These are phyloP conservation scores for Agapostemon virescens DNA, from an alignment of 2,888 invertebrate species.

Conservation along the genomic window DNA sequence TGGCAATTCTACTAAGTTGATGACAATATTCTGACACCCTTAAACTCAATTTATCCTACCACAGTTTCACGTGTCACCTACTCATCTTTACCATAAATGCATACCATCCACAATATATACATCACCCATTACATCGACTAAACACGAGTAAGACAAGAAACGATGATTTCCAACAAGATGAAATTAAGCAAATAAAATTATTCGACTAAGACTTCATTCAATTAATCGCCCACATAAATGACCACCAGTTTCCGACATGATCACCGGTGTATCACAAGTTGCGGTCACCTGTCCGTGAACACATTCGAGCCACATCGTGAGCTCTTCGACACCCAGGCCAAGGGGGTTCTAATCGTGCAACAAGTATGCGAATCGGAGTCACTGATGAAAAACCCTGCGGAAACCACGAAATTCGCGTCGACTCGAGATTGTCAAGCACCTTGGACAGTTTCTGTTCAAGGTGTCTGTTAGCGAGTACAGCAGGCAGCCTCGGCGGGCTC, in stretches of 20 bases:
- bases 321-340: neutral
- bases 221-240: neutral
- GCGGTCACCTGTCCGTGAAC: neutral
- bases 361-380: neutral
- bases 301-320: conserved; percentile 7
- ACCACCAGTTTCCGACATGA: too few species aligned
- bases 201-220: neutral
- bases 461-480: neutral
- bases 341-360: neutral
- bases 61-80: neutral
- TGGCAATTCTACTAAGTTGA: too few species aligned
- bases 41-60: neutral
- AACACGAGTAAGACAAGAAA: neutral
- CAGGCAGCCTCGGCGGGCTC: conserved; percentile 11
- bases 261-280: conserved; percentile 3
- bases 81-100: too few species aligned
- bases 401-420: neutral
- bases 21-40: too few species aligned
- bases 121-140: neutral
- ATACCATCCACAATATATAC: neutral
- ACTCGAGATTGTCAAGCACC: neutral
- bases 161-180: neutral
- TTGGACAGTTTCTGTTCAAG: neutral
- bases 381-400: neutral
- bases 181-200: neutral